Evolutionary conservation across 2,888 invertebrate species (phyloP), one percentile per base, ranked within the genome.

Genomic region (Drosophila longiperda): DNA sequence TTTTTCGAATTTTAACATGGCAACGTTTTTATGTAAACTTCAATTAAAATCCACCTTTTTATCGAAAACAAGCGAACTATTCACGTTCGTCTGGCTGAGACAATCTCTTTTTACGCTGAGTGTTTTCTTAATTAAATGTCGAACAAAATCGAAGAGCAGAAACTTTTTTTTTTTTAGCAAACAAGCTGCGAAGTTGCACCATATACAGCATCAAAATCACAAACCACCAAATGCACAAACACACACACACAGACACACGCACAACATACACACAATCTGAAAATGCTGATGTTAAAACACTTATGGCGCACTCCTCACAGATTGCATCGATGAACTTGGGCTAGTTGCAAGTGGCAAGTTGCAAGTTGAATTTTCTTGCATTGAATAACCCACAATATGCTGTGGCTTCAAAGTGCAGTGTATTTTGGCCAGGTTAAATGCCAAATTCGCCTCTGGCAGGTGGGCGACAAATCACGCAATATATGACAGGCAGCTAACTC

Each of bases 111-210:
- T n/a, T 32, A 34, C 66, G 26, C 50, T 64, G 57, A 45, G 34
- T 62, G 49, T 64, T 68, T 65, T 69, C 75, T 72, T 84, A 82
- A 84, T 84, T 84, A 84, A 84, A 84, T 70, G 64, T 61, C 65
- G 64, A 77, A 55, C 33, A 66, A 73, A 55, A 64, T 61, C 57
- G 49, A 61, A 23, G 11, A 15, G 36, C 42, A 50, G 42, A 55
- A 66, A 49, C 59, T 54, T 17, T 32, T 32, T 54, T 17, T 32
- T 32, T 50, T 52, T n/a, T 1, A 26, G 65, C 69, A 66, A 66
- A 40, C 54, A 66, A 57, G 26, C 32, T 48, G 58, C 50, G 48
- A 38, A 38, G 23, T 11, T 36, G 36, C 40, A 48, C 4, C 42
- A 36, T 40, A 12, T 36, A 48, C 66, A 23, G 34, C 59, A 42